These are phyloP conservation scores for Micronisus gabar DNA, from an alignment of 2,113 vertebrate species.

Conservation along the genomic window DNA sequence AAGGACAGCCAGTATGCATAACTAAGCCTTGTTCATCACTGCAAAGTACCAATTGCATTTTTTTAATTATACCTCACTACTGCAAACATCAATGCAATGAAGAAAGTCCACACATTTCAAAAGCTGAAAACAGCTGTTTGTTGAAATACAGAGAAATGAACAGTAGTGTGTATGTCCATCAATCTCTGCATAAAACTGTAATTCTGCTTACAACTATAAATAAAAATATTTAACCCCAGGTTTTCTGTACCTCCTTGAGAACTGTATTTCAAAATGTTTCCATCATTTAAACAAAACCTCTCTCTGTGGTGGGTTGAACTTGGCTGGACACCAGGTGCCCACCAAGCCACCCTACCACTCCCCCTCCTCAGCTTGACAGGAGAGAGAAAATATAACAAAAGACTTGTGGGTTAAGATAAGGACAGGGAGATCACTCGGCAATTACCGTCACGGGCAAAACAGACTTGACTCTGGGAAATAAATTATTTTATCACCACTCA, in stretches of 20 bases:
- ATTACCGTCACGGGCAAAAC: not conserved
- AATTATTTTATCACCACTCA: not conserved
- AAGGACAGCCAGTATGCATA: not conserved
- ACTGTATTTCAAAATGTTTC: not conserved
- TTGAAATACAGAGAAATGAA: not conserved
- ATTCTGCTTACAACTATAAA: not conserved
- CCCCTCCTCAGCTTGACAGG: not conserved
- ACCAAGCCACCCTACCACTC: not conserved
- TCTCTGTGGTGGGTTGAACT: not conserved
- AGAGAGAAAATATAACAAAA: not conserved
- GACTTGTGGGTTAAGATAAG: not conserved
- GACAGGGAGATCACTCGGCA: not conserved
- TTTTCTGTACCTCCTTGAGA: not conserved
- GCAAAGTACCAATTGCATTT: not conserved
- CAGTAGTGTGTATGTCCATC: accelerated
- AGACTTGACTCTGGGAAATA: not conserved
- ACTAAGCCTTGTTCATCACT: not conserved
- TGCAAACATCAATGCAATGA: not conserved
- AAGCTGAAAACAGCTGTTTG: not conserved
- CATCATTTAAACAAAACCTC: not conserved
- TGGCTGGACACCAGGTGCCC: not conserved
- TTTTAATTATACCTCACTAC: not conserved
- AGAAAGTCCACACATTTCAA: not conserved
- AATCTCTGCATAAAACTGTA: not conserved
- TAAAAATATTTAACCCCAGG: not conserved